Evolutionary conservation across 2,888 invertebrate species (phyloP).

Genomic region (Hemistola chrysoprasaria): DNA sequence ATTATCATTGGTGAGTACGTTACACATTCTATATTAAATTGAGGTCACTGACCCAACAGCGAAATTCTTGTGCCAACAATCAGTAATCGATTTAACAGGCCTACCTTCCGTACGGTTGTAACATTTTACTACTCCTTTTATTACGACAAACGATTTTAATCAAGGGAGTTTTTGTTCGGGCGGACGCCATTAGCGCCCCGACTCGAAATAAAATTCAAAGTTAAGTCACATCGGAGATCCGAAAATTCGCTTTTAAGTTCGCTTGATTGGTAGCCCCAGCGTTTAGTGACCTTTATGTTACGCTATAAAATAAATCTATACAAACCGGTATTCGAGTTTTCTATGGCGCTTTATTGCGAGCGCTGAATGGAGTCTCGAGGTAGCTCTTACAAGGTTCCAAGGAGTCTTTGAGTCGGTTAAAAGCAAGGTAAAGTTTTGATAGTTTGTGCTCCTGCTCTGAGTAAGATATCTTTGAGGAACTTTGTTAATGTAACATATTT

Average conservation of each 20-base stretch:
- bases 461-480: too few species aligned
- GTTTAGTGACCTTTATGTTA: constrained; percentile 34
- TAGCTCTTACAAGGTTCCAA: constrained; percentile 1
- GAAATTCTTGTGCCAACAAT: constrained; percentile 74
- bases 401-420: constrained; percentile 18
- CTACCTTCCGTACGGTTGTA: constrained; percentile 75
- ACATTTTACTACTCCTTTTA: constrained; percentile 80
- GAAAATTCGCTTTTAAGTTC: constrained; percentile 72
- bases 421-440: constrained; percentile 4
- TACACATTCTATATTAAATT: constrained; percentile 58
- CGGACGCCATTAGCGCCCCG: constrained; percentile 71
- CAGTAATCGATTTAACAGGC: constrained; percentile 78
- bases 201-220: constrained; percentile 71
- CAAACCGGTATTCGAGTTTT: constrained; percentile 31
- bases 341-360: constrained; percentile 25
- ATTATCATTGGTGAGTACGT: too few species aligned
- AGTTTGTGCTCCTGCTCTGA: too few species aligned
- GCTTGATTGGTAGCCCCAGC: constrained; percentile 60
- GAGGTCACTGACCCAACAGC: constrained; percentile 43
- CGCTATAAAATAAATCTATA: constrained; percentile 34
- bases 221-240: constrained; percentile 66
- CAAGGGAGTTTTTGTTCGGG: constrained; percentile 78
- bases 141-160: constrained; percentile 82
- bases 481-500: too few species aligned
- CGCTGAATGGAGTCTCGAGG: background rate